Base-by-base conservation (phyloP, 2,888 invertebrate genomes). In the Pachymerium ferrugineum region DNA sequence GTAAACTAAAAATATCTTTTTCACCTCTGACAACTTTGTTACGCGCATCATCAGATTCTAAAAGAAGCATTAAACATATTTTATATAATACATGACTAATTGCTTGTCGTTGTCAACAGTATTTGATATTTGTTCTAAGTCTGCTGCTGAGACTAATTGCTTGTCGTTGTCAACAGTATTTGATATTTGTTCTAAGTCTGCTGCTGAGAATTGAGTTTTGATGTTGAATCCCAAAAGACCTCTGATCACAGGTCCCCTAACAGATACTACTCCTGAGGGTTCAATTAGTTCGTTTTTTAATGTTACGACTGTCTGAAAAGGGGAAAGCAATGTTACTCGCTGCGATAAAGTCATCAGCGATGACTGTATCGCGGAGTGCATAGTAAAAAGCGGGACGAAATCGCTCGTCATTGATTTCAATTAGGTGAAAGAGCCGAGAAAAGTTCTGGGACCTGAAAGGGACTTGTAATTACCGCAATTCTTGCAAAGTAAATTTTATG, bases 191-290 rank as follows among this genome's bases (percentile, higher is more conserved):
- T n/a, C n/a, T n/a, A n/a, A 14, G 5, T 25, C 12, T 62, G 22
- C 62, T 0, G 62, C 28, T 22, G 47, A 19, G 19, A n/a, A 12
- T 1, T 14, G n/a, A 10, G 28, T n/a, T n/a, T n/a, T n/a, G n/a
- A n/a, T 3, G 22, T 71, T 31, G 71, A 14, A 67, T 16, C 93
- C 91, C 93, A 97, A 97, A 75, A 92, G 87, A 0, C 96, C 96
- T 69, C 88, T 87, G 75, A 87, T 83, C 2, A 87, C 88, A 0
- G 86, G 83, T 1, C 98, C 98, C 77, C 98, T 97, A 70, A 98
- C 99, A 73, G 92, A 90, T 94, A 98, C 96, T 0, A 96, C 94
- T 80, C 93, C 96, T 42, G 91, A 88, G 0, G 88, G 86, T 81
- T 97, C 96, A 76, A 97, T 91, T 1, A 96, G 84, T 79, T 93